Evolutionary conservation across 2,797 vertebrate genomes (phyloP), one percentile per base, ranked within the genome.

Genomic region (Paratrypauchen microcephalus): DNA sequence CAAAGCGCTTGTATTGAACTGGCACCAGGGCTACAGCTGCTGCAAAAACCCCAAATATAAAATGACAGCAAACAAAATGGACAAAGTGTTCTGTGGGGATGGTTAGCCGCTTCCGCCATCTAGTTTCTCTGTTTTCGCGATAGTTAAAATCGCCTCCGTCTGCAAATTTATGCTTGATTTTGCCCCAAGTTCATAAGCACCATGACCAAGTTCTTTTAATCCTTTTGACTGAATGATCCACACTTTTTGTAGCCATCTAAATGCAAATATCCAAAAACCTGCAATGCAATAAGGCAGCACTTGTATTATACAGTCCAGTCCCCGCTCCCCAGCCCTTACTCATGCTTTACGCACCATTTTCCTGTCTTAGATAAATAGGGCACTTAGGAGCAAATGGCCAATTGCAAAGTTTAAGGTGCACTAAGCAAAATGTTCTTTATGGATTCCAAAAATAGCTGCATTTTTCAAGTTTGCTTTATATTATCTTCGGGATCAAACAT

Each of bases 201-300:
- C 60, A 18, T 76, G 73, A 79, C 68, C 73, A 83, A 24, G 65
- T 75, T 86, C 28, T 70, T 80, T 72, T 83, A 79, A 87, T 82
- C 79, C 80, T 41, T 69, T 68, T 57, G 70, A 82, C 83, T 83
- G 76, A 75, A 84, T 76, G 80, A 85, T 88, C 86, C 85, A 68
- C 85, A 65, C 72, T 81, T 70, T 74, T 72, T 88, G 81, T 87
- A 89, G 86, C 90, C 83, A 94, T 95, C 92, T 95, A 95, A 93
- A 93, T 93, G 92, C 90, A 92, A 94, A 94, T 94, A 83, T 36
- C 80, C 79, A 79, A 78, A 78, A 79, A 79, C 57, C 82, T 78
- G 79, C 78, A 79, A 36, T 68, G 75, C 79, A 86, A 84, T 75
- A 81, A 83, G 73, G 70, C 85, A 67, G 62, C 74, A 41, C 55